Evolutionary conservation across 2,888 invertebrate species (phyloP), one percentile per base, ranked within the genome.

Genomic region (Teleiodes luculella): DNA sequence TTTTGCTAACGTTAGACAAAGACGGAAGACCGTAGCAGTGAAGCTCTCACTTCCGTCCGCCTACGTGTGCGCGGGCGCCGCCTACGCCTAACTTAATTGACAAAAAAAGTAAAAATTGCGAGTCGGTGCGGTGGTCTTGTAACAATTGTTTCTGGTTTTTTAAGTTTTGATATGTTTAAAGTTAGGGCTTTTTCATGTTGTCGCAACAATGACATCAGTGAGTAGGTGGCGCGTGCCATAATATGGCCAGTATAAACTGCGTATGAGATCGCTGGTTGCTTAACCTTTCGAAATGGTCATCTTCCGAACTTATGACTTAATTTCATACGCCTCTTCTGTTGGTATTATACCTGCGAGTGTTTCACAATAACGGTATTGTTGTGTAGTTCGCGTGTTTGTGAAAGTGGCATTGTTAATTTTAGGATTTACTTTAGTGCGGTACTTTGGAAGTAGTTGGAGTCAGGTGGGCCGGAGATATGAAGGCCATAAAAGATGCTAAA

Each of bases 31-130:
- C 68, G 68, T 72, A 74, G 71, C 73, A 69, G 70, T 74, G 76
- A 70, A 74, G 83, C 88, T 88, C 86, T 88, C 86, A 87, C 88
- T 89, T 89, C 89, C 88, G 89, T 80, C 87, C 88, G 86, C 89
- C 89, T 78, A 89, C 87, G 80, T 59, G 57, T 60, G 64, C 66
- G 68, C 74, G 66, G 68, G 74, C 76, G 78, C 81, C 77, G 74
- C 86, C 87, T 76, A 87, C 87, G 86, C 86, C 64, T 73, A 73
- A 78, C 82, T 83, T 83, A 79, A 77, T 73, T 76, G 49, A 48
- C 45, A 14, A 39, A 55, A 53, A 47, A 43, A 43, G 24, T 46
- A 76, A 77, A 82, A 82, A 82, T 80, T 72, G 84, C 86, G 70
- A 83, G 69, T 70, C 77, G 76, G 78, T 69, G 70, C 77, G 76